Percentiles rank a stretch among this genome's conserved stretches.
phyloP scores from a whole-genome alignment of 1,140 invertebrate genomes.

The Meloidogyne exigua region DNA sequence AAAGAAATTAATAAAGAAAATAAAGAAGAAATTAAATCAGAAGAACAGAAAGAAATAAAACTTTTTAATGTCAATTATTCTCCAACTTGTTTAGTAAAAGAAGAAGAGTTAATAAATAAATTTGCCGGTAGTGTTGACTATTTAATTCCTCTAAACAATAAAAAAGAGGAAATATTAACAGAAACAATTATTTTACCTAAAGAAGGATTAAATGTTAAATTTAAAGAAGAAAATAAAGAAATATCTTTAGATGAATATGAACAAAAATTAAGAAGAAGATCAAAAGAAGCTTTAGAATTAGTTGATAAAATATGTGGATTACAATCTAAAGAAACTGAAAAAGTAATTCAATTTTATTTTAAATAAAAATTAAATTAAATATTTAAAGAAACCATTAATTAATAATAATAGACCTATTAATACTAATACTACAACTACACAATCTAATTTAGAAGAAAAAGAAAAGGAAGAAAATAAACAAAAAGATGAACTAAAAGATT shows the following conservation, averaged over 20 bases:
- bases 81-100: not conserved
- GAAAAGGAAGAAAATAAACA: not conserved
- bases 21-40: not conserved
- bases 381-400: not conserved
- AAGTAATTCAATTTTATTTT: not conserved
- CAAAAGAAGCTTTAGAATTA: conserved; percentile 35
- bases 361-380: too few relatives aligned
- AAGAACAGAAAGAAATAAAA: conserved; percentile 9
- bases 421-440: too few relatives aligned
- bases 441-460: not conserved
- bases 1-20: not conserved
- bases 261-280: conserved; percentile 31
- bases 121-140: not conserved
- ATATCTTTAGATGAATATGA: conserved; percentile 36
- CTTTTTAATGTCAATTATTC: not conserved
- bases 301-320: conserved; percentile 37
- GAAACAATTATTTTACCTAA: conserved; percentile 1
- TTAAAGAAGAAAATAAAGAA: not conserved
- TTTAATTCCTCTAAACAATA: conserved; percentile 8
- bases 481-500: conserved; percentile 4
- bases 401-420: too few relatives aligned
- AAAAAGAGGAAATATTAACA: not conserved
- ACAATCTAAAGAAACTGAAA: not conserved
- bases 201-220: not conserved
- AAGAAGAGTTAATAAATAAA: not conserved